Evolutionary conservation across 2,888 invertebrate genomes (phyloP).

Genomic region (Stenchaetothrips biformis): DNA sequence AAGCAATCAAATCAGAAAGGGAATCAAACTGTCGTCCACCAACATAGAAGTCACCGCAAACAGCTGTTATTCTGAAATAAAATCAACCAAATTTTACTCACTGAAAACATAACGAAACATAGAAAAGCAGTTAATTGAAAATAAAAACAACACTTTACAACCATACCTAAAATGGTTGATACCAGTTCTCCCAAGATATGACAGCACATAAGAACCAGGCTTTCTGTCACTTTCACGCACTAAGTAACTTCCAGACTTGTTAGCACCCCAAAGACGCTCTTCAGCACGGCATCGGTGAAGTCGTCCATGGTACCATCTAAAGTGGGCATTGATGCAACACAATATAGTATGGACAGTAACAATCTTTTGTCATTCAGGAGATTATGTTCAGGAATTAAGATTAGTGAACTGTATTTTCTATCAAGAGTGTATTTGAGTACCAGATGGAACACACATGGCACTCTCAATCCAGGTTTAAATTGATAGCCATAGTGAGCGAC

Average conservation of each 20-base stretch:
- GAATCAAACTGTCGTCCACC: slow-evolving; percentile 93
- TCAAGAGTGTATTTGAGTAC: neutral
- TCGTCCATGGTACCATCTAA: slow-evolving; percentile 88
- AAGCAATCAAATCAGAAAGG: slow-evolving; percentile 89
- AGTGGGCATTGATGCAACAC: slow-evolving; percentile 34
- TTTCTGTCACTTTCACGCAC: slow-evolving; percentile 94
- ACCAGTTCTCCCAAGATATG: slow-evolving; percentile 88
- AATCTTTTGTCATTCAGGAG: slow-evolving; percentile 25
- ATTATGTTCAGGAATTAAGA: no score
- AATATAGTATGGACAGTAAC: neutral
- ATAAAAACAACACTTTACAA: neutral
- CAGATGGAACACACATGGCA: neutral
- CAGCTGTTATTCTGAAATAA: slow-evolving; percentile 78
- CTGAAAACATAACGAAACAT: slow-evolving; percentile 26
- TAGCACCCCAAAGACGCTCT: slow-evolving; percentile 78
- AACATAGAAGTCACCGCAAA: slow-evolving; percentile 97
- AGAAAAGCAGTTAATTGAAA: slow-evolving; percentile 4
- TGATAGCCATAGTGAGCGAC: no score
- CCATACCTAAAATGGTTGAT: slow-evolving; percentile 88
- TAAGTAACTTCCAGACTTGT: slow-evolving; percentile 84
- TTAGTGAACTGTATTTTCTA: neutral
- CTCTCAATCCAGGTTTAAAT: neutral
- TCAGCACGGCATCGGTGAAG: slow-evolving; percentile 89
- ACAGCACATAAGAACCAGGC: slow-evolving; percentile 92
- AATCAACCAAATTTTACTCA: slow-evolving; percentile 21